Conservation (phyloP, 2,888 invertebrate genomes). For the Plutella xylostella region DNA sequence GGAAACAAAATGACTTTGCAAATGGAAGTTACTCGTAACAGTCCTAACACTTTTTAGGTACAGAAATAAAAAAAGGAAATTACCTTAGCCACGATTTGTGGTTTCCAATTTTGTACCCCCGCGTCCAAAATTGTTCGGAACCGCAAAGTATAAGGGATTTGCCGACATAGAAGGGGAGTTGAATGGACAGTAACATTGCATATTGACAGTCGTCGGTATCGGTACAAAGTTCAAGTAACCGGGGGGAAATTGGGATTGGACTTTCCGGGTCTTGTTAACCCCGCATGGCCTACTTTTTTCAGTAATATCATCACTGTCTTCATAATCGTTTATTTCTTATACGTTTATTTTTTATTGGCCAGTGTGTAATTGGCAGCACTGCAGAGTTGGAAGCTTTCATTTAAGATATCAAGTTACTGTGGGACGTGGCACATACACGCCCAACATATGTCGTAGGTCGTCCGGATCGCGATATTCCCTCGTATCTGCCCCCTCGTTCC, state of each 20-base stretch:
- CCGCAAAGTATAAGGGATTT: conserved; percentile 43
- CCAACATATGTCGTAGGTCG: conserved; percentile 22
- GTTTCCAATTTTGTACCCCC: conserved; percentile 21
- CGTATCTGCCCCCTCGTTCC: conserved; percentile 36
- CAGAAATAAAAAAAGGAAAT: background rate
- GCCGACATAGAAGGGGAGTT: conserved; percentile 44
- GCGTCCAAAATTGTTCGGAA: conserved; percentile 39
- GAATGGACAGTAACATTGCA: conserved; percentile 41
- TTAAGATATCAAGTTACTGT: background rate
- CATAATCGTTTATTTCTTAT: no score
- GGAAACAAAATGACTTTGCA: no score
- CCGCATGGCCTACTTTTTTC: no score
- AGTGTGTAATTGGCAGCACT: no score
- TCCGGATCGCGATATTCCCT: conserved; percentile 22
- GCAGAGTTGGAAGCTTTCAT: no score
- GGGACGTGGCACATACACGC: conserved; percentile 6
- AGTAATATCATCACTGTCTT: no score
- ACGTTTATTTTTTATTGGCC: no score
- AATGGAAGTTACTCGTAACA: no score
- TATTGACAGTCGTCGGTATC: conserved; percentile 47
- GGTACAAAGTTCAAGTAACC: conserved; percentile 33
- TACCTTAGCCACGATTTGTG: conserved; percentile 15
- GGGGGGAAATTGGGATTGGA: conserved; percentile 21
- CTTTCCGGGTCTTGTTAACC: no score
- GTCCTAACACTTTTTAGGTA: no score